Percentiles rank a stretch among this genome's conserved stretches.
Conservation (phyloP, 2,888 invertebrate genomes). For the Choreutis nemorana region DNA sequence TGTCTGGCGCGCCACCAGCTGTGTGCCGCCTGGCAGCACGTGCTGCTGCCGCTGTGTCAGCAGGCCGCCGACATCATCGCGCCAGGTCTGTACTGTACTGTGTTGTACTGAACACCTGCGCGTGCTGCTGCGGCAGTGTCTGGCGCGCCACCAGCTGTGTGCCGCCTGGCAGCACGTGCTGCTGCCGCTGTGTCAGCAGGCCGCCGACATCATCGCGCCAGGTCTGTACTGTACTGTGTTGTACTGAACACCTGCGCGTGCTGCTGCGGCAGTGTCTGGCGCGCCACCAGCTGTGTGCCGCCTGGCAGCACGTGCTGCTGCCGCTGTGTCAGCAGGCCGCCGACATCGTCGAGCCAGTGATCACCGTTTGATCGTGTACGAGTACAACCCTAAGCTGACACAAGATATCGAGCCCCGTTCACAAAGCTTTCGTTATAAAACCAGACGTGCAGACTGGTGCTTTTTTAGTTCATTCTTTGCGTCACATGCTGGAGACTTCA, state of each 20-base stretch:
- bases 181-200: conserved; percentile 78
- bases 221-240: too few species aligned
- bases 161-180: conserved; percentile 83
- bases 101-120: conserved; percentile 50
- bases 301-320: conserved; percentile 82
- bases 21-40: conserved; percentile 80
- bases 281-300: conserved; percentile 73
- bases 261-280: conserved; percentile 74
- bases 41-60: conserved; percentile 79
- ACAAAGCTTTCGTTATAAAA: too few species aligned
- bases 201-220: conserved; percentile 82
- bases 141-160: conserved; percentile 77
- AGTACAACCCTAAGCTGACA: too few species aligned
- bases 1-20: conserved; percentile 78
- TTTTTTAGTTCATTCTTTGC: too few species aligned
- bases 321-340: conserved; percentile 83
- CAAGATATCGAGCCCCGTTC: too few species aligned
- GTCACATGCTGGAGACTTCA: too few species aligned
- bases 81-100: too few species aligned
- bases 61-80: conserved; percentile 82
- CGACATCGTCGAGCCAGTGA: conserved; percentile 81
- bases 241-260: conserved; percentile 45
- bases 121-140: conserved; percentile 67
- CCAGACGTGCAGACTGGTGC: too few species aligned
- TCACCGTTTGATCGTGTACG: too few species aligned